Percentiles rank a stretch among this genome's conserved stretches.
Conservation (phyloP, 2,113 vertebrate genomes). For the Castor canadensis region DNA sequence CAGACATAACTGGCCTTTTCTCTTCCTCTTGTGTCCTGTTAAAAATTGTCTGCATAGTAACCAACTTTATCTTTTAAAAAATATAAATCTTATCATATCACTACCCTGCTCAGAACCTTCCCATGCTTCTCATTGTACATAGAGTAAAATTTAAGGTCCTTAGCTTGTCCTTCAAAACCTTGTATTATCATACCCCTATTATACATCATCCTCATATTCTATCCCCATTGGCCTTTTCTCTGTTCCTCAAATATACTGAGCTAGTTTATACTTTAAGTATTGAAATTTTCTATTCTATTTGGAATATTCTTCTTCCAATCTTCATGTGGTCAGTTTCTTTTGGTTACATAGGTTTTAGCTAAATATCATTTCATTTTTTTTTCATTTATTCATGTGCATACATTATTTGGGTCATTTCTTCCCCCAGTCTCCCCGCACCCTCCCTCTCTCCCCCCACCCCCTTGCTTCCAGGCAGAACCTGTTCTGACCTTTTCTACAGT, state of each 20-base stretch:
- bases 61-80: neutral
- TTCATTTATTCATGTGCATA: too few species aligned
- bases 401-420: too few species aligned
- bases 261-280: neutral
- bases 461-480: too few species aligned
- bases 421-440: too few species aligned
- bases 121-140: neutral
- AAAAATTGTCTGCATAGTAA: neutral
- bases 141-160: neutral
- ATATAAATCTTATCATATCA: neutral
- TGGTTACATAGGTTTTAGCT: too few species aligned
- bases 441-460: too few species aligned
- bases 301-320: neutral
- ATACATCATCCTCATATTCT: neutral
- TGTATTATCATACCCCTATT: neutral
- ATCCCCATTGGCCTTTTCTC: neutral
- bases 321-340: constrained; percentile 12
- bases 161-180: neutral
- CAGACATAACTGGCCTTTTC: neutral
- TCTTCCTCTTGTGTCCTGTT: neutral
- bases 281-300: neutral
- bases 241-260: neutral
- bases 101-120: neutral
- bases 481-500: too few species aligned
- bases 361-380: too few species aligned